These are phyloP conservation scores for Phymastichus coffea DNA, from an alignment of 1,140 invertebrate genomes.

Conservation along the genomic window DNA sequence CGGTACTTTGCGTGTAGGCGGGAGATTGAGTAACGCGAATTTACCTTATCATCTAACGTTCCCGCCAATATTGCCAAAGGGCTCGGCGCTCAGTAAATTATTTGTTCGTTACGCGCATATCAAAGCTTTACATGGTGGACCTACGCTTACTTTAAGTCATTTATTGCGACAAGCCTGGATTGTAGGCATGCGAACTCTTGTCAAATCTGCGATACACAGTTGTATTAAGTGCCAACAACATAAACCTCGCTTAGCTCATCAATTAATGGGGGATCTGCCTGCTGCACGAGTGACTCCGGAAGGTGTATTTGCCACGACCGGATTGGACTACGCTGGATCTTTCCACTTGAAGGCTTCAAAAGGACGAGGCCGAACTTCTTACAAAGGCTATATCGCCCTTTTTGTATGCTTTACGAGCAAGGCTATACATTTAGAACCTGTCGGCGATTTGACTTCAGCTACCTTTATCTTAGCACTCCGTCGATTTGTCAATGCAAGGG, in stretches of 20 bases:
- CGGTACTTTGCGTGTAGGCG: no score
- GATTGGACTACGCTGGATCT: slow-evolving; percentile 49
- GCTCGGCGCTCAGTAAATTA: no score
- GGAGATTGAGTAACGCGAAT: no score
- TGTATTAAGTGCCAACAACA: not conserved
- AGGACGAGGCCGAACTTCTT: not conserved
- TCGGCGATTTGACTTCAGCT: slow-evolving; percentile 34
- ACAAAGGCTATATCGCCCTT: slow-evolving; percentile 34
- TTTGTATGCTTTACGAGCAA: no score
- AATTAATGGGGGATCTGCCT: slow-evolving; percentile 46
- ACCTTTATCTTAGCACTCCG: no score
- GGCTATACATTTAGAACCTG: slow-evolving; percentile 45
- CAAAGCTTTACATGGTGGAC: no score
- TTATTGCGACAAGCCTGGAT: no score
- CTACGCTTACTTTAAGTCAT: no score
- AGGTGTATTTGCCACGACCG: slow-evolving; percentile 41
- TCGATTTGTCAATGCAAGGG: slow-evolving; percentile 40
- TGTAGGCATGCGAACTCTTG: no score
- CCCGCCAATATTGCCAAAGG: no score
- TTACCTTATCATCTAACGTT: no score
- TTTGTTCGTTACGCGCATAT: no score
- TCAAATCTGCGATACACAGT: not conserved
- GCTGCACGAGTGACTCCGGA: slow-evolving; percentile 26
- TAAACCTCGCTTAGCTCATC: not conserved
- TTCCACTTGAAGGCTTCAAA: not conserved